Evolutionary conservation across 64 coral and sea anemone genomes (phyloP), one percentile per base, ranked within the genome.

Genomic region (Acropora yongei): DNA sequence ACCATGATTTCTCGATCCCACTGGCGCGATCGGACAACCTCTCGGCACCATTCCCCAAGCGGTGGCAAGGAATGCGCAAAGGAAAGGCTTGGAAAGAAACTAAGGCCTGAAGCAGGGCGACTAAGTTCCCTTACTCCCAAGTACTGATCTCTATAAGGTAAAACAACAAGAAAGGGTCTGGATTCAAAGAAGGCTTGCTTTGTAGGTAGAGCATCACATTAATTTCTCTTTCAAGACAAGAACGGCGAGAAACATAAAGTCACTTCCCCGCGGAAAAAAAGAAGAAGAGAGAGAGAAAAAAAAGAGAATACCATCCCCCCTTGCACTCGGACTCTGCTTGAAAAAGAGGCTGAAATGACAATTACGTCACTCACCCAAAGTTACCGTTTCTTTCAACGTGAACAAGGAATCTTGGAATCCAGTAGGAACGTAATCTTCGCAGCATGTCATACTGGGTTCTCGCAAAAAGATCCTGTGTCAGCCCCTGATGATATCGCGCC

Each of bases 41-140:
- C 97, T 96, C 91, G 84, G 76, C 97, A 99, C 94, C 97, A 96
- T 67, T 99, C 97, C 55, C 97, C 97, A n/a, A 96, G 77, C 17
- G 97, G 94, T 47, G 97, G 97, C 39, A 99, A 89, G 5, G 97
- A 99, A 71, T 99, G 94, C 76, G 75, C 97, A 82, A 99, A 94
- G 49, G 97, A 94, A n/a, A 99, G 78, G 0, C 89, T 85, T n/a
- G 97, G 97, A 19, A 99, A 90, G 71, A 98, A 95, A 87, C 96
- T 95, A 1, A 99, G 78, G 42, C 79, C 92, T 20, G 96, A 98
- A 10, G 20, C 71, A 1, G 93, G 93, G 30, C 96, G 92, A 73
- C 18, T 61, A 1, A 90, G 63, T 11, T 85, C 83, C 75, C 65
- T 63, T 17, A 49, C 63, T 13, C 71, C 72, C 72, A 72, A 48